These are phyloP conservation scores for Paralichthys olivaceus DNA, from an alignment of 2,113 vertebrate species.

Conservation along the genomic window DNA sequence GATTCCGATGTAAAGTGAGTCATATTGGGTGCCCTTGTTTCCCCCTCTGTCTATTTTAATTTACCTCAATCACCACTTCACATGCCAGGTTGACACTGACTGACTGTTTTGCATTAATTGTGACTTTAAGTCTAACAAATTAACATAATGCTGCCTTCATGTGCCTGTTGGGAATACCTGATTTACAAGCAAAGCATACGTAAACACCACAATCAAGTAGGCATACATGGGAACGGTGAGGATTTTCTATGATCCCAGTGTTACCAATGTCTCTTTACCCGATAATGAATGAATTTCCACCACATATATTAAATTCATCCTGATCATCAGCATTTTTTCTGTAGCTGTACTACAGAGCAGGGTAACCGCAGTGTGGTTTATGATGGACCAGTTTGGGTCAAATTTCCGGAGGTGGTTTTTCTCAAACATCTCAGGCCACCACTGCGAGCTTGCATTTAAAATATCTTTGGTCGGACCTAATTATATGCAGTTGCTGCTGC, in stretches of 20 bases:
- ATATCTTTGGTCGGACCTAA: constrained; percentile 26
- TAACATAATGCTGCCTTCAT: constrained; percentile 19
- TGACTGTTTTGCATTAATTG: constrained; percentile 19
- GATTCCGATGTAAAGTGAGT: not conserved
- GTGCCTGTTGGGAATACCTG: constrained; percentile 12
- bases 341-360: constrained; percentile 6
- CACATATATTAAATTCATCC: not conserved
- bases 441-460: constrained; percentile 2
- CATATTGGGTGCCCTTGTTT: not conserved
- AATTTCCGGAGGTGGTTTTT: constrained; percentile 35
- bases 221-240: not conserved
- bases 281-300: not conserved
- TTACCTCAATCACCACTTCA: constrained; percentile 19
- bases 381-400: constrained; percentile 15
- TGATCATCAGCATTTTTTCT: not conserved
- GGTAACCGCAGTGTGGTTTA: not conserved
- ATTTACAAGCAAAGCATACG: constrained; percentile 4
- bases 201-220: constrained; percentile 1
- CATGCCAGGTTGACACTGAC: constrained; percentile 29
- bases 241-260: not conserved
- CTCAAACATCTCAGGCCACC: not conserved
- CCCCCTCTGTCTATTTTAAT: constrained; percentile 44
- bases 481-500: constrained; percentile 29
- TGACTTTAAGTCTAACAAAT: constrained; percentile 1
- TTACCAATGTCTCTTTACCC: not conserved